phyloP scores from a whole-genome alignment of 2,888 invertebrate species.

The Eurytoma adleriae region DNA sequence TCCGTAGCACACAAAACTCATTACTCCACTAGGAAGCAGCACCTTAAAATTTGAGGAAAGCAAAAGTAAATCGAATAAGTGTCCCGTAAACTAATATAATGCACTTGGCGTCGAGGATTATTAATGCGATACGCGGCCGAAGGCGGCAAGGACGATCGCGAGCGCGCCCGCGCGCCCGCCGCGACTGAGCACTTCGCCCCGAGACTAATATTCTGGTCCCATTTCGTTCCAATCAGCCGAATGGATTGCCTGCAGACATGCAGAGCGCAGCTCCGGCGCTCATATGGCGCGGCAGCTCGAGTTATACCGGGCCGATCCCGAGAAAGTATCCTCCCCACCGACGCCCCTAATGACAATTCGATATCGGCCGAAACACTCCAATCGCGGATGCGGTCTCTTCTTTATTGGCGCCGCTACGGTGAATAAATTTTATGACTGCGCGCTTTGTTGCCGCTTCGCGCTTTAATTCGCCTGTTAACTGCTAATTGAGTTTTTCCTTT shows the following conservation, averaged over 20 bases:
- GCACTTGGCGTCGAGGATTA: neutral
- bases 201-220: slow-evolving; percentile 47
- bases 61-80: no score
- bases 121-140: slow-evolving; percentile 20
- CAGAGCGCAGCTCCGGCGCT: slow-evolving; percentile 1
- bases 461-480: neutral
- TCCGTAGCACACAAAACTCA: no score
- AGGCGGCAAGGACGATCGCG: slow-evolving; percentile 18
- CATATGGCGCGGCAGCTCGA: neutral
- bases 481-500: neutral
- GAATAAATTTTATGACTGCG: neutral
- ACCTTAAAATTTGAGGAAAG: neutral
- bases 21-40: neutral
- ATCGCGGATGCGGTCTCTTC: slow-evolving; percentile 14
- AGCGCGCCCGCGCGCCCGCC: neutral
- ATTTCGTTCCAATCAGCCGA: slow-evolving; percentile 54
- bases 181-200: slow-evolving; percentile 2
- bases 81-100: no score
- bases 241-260: slow-evolving; percentile 52
- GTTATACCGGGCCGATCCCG: slow-evolving; percentile 8
- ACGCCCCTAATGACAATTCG: slow-evolving; percentile 41
- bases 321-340: slow-evolving; percentile 31
- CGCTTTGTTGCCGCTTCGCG: no score
- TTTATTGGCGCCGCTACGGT: slow-evolving; percentile 5
- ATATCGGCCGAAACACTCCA: slow-evolving; percentile 34